Conservation (phyloP, 2,113 vertebrate genomes). For the Bostrychus sinensis region DNA sequence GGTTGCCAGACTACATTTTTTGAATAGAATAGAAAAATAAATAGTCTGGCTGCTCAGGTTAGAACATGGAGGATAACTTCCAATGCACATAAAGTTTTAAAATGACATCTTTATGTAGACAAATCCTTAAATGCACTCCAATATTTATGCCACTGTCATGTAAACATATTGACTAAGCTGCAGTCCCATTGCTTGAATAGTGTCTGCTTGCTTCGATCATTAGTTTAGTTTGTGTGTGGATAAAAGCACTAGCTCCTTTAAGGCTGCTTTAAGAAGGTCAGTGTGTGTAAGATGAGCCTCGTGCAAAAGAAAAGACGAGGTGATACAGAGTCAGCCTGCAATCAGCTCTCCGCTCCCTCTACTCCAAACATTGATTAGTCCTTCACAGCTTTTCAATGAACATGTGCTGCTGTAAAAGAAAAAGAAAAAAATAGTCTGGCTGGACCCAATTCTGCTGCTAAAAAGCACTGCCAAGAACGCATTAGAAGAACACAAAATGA, state of each 20-base stretch:
- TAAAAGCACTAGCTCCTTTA: not conserved
- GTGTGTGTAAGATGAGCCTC: not conserved
- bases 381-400: conserved; percentile 13
- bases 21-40: too few relatives aligned
- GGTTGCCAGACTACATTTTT: too few relatives aligned
- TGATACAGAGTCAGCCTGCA: not conserved
- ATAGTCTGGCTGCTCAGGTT: too few relatives aligned
- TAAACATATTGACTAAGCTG: not conserved
- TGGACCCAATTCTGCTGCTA: not conserved
- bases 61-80: too few relatives aligned
- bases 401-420: not conserved
- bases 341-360: conserved; percentile 5
- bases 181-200: not conserved
- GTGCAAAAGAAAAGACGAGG: conserved; percentile 5
- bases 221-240: not conserved
- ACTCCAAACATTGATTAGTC: conserved; percentile 21
- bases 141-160: not conserved
- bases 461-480: not conserved
- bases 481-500: not conserved
- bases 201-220: conserved; percentile 8
- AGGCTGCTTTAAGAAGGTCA: conserved; percentile 5
- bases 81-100: too few relatives aligned
- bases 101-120: too few relatives aligned
- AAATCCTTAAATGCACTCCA: too few relatives aligned
- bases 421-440: not conserved